These are phyloP conservation scores for Petrophora chlorosata DNA, from an alignment of 2,888 invertebrate species.

Conservation along the genomic window DNA sequence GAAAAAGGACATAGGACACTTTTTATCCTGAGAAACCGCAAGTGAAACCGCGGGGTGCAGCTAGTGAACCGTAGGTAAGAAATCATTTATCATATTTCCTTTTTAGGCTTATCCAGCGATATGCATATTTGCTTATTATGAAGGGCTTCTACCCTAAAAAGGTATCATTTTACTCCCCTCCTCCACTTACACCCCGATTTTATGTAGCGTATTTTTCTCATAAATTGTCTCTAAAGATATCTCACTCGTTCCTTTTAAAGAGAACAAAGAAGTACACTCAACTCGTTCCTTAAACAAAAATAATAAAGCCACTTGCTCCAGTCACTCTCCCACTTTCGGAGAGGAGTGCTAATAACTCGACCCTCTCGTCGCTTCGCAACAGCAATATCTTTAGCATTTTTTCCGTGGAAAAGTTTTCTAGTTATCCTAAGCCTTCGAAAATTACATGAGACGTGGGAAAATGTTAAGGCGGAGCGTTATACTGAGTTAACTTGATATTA, in stretches of 20 bases:
- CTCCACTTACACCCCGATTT: too few species aligned
- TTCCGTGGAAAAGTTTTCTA: slow-evolving; percentile 1
- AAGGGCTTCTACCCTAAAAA: too few species aligned
- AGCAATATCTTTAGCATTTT: neutral
- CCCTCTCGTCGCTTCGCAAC: neutral
- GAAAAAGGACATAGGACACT: too few species aligned
- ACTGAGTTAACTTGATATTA: too few species aligned
- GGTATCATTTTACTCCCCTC: too few species aligned
- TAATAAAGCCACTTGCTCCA: slow-evolving; percentile 4
- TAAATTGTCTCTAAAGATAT: neutral
- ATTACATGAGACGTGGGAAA: neutral
- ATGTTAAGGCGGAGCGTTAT: neutral
- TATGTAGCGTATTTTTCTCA: too few species aligned
- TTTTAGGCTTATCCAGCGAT: too few species aligned
- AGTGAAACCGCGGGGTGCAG: too few species aligned
- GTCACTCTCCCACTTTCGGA: slow-evolving; percentile 4
- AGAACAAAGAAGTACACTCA: neutral
- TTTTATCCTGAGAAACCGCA: too few species aligned
- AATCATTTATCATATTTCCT: too few species aligned
- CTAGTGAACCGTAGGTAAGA: too few species aligned
- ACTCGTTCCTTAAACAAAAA: neutral
- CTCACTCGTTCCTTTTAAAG: neutral
- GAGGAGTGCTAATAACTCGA: slow-evolving; percentile 2
- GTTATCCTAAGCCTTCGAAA: neutral
- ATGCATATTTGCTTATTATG: too few species aligned